Percentiles rank a stretch among this genome's conserved stretches.
phyloP scores from a whole-genome alignment of 2,797 vertebrate genomes.

The Lophotriccus pileatus region DNA sequence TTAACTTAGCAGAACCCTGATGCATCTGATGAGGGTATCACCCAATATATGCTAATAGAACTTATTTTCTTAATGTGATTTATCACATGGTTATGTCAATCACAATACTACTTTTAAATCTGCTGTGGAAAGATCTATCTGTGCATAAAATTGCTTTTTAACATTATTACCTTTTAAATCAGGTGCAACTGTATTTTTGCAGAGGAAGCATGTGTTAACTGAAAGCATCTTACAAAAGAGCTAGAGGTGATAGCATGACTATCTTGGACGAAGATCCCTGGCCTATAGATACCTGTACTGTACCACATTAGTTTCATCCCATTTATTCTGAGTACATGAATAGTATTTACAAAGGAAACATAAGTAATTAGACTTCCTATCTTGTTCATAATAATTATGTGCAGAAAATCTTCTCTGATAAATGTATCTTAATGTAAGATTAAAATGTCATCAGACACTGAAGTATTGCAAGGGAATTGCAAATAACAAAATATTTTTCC shows the following conservation, averaged over 20 bases:
- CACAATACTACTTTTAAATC: neutral
- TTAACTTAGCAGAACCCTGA: neutral
- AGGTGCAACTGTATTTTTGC: neutral
- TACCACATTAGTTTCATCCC: neutral
- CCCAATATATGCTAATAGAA: neutral
- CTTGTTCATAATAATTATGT: neutral
- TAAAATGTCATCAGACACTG: neutral
- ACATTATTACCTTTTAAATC: neutral
- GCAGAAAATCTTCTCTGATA: neutral
- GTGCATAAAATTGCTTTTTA: neutral
- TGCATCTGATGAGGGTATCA: neutral
- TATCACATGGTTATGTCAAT: neutral
- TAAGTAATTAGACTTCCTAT: neutral
- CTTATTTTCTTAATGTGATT: neutral
- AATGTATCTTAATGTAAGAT: neutral
- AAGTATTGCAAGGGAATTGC: neutral
- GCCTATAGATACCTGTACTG: neutral
- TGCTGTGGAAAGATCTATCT: neutral
- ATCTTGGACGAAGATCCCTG: neutral
- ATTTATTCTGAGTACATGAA: neutral
- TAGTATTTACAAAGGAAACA: neutral
- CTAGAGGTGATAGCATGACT: neutral
- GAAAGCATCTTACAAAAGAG: neutral
- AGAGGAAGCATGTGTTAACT: neutral
- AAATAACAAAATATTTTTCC: neutral